phyloP scores from a whole-genome alignment of 1,140 invertebrate species.

The Chlorops oryzae region DNA sequence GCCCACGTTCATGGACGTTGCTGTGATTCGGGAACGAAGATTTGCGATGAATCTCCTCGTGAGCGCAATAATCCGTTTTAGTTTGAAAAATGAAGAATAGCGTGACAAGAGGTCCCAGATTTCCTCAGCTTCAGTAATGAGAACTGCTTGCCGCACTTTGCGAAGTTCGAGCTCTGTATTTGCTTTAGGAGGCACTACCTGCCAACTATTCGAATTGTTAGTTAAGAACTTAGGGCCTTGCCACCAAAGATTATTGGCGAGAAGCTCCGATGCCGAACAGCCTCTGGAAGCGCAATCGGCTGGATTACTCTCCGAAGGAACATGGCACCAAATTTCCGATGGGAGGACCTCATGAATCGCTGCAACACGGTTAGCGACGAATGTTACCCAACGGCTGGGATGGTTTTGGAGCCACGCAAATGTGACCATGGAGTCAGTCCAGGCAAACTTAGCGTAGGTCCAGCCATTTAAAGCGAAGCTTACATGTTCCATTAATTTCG shows the following conservation, averaged over 20 bases:
- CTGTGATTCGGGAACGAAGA: too few species aligned
- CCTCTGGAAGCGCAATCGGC: background rate
- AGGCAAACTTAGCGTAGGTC: constrained; percentile 5
- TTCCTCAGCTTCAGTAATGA: too few species aligned
- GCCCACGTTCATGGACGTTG: too few species aligned
- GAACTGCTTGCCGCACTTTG: too few species aligned
- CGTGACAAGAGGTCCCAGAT: too few species aligned
- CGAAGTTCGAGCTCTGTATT: too few species aligned
- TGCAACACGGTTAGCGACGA: constrained; percentile 37
- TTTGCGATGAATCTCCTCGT: too few species aligned
- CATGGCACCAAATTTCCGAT: constrained; percentile 21
- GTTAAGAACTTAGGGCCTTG: background rate
- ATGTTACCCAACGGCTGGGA: constrained; percentile 28
- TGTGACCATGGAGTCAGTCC: constrained; percentile 33
- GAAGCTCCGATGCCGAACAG: background rate
- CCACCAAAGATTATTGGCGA: background rate
- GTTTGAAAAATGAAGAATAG: too few species aligned
- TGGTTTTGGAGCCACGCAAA: constrained; percentile 34
- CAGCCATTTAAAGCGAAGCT: background rate
- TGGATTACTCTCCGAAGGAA: constrained; percentile 7
- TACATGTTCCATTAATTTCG: background rate
- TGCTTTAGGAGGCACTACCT: too few species aligned
- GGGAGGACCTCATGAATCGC: constrained; percentile 29
- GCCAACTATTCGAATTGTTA: background rate
- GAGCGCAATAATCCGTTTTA: too few species aligned